These are phyloP conservation scores for Scopus umbretta DNA, from an alignment of 2,113 vertebrate genomes.

Conservation along the genomic window DNA sequence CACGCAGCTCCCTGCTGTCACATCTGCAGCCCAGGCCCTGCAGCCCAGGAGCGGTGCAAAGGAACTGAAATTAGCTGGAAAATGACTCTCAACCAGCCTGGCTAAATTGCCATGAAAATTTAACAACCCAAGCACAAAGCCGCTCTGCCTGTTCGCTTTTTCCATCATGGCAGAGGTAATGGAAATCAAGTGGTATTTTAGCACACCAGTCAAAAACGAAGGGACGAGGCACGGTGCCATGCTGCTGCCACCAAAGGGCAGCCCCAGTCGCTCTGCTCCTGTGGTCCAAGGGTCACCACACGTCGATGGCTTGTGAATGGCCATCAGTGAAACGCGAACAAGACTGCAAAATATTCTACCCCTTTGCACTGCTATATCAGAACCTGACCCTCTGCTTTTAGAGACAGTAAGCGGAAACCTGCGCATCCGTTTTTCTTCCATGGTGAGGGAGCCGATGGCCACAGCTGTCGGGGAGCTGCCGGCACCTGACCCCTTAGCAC, in stretches of 20 bases:
- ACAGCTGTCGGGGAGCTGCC: background rate
- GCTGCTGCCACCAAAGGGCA: background rate
- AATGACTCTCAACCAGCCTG: background rate
- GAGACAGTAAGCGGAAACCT: background rate
- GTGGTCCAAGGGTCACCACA: fast-evolving
- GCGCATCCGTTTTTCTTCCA: background rate
- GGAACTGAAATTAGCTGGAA: conserved; percentile 34
- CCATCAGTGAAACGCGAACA: background rate
- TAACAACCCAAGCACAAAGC: background rate
- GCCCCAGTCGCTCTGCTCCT: fast-evolving
- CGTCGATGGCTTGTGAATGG: background rate
- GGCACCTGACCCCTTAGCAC: background rate
- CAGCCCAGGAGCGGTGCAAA: background rate
- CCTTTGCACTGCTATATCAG: background rate
- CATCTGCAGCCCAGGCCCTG: background rate
- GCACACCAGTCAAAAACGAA: background rate
- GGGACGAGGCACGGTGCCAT: fast-evolving
- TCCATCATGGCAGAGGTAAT: background rate
- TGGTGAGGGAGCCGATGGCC: background rate
- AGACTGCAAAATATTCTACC: background rate
- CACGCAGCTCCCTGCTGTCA: background rate
- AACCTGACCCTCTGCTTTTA: background rate
- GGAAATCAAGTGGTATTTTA: background rate
- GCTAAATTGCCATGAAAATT: conserved; percentile 39
- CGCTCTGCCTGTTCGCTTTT: background rate